Base-by-base conservation (phyloP, 2,888 invertebrate species). In the Mythimna impura region DNA sequence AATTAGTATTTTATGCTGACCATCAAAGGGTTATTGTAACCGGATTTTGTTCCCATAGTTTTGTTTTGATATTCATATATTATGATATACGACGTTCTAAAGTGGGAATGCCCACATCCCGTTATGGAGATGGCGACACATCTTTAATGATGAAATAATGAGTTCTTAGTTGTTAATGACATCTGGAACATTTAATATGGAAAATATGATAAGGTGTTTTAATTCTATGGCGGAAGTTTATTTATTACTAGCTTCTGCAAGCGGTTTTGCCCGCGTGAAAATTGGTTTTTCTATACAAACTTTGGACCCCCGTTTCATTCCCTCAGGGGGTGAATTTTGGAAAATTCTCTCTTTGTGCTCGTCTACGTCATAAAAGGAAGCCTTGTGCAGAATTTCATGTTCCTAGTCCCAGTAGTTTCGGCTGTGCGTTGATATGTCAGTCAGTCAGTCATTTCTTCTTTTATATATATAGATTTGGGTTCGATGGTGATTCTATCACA, bases 1-100 rank as follows among this genome's bases (percentile, higher is more conserved):
- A 94, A 94, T 95, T 94, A 94, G 89, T 87, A 58, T 58, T 58
- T 34, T 58, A 81, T 81, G 81, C 82, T 85, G 79, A 83, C 80
- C 88, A 90, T 94, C 93, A 93, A 93, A 94, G 91, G 80, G 81
- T 86, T 25, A 86, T 86, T 86, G 85, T 79, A 82, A 85, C 90
- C 89, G 89, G 89, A 89, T 87, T 83, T 88, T 74, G 66, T 83
- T 76, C 76, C 76, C 83, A 85, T 87, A 85, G 83, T 89, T 88
- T 88, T 87, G 88, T 89, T 88, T 88, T 71, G 57, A 83, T 86
- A 86, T 81, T 83, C 82, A 87, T 87, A 88, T 87, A 88, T 87
- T 87, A 86, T 90, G 88, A 89, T 87, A 73, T 74, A 89, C 75
- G 83, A 73, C 71, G 58, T 65, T 78, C 78, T 84, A 85, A 87